These are phyloP conservation scores for Drosophila cognata DNA, from an alignment of 2,888 invertebrate species.

Conservation along the genomic window DNA sequence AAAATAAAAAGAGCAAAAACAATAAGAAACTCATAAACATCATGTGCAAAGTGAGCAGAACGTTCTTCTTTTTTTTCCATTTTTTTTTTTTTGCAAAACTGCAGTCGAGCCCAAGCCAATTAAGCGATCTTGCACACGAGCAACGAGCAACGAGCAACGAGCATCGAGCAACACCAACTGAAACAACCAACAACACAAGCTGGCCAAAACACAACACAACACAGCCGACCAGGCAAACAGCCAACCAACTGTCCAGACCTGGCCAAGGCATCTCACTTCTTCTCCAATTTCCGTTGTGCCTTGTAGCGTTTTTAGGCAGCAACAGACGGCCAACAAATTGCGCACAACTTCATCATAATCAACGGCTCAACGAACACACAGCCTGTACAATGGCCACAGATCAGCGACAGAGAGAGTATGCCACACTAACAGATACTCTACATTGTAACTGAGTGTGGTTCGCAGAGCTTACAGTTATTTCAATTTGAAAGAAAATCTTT, in stretches of 20 bases:
- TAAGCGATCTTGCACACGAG: constrained; percentile 74
- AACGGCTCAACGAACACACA: constrained; percentile 52
- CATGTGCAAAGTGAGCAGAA: constrained; percentile 24
- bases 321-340: constrained; percentile 81
- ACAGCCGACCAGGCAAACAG: neutral
- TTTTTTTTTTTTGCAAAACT: constrained; percentile 10
- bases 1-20: neutral
- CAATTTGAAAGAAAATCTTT: neutral
- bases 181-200: constrained; percentile 7
- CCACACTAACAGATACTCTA: constrained; percentile 16
- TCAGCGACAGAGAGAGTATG: neutral
- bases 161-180: constrained; percentile 27
- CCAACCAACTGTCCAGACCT: constrained; percentile 16
- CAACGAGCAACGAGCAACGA: constrained; percentile 3
- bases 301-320: constrained; percentile 63
- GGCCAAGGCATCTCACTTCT: constrained; percentile 43
- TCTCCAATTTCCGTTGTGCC: constrained; percentile 81
- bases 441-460: neutral
- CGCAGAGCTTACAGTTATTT: neutral
- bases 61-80: neutral
- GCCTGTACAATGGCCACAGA: constrained; percentile 27
- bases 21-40: constrained; percentile 24
- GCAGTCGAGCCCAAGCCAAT: constrained; percentile 60
- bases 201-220: constrained; percentile 6
- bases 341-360: constrained; percentile 81